Percentiles rank a stretch among this genome's conserved stretches.
phyloP scores from a whole-genome alignment of 2,797 vertebrate species.

The Discoglossus pictus region DNA sequence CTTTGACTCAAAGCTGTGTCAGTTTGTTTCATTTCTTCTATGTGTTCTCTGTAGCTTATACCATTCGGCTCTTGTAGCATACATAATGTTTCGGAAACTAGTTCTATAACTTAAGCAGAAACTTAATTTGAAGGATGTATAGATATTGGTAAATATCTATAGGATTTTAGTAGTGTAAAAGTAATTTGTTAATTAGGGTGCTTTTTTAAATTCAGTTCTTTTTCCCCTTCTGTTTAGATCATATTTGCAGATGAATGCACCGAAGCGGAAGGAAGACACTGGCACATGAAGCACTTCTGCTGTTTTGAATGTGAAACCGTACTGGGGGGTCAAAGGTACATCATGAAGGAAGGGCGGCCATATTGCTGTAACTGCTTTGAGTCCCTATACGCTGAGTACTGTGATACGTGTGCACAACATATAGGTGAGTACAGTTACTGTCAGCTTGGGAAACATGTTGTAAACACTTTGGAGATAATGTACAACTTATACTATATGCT shows the following conservation, averaged over 20 bases:
- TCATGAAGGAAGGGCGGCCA: constrained; percentile 97
- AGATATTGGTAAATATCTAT: too few species aligned
- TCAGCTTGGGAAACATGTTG: background rate
- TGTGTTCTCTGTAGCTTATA: too few species aligned
- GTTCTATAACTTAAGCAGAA: too few species aligned
- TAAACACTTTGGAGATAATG: too few species aligned
- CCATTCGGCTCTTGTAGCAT: too few species aligned
- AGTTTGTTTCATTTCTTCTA: too few species aligned
- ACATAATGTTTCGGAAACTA: too few species aligned
- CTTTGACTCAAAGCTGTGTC: too few species aligned
- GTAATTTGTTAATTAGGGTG: background rate
- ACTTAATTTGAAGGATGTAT: too few species aligned
- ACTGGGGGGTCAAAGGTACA: constrained; percentile 95
- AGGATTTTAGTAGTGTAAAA: too few species aligned
- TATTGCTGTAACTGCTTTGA: constrained; percentile 98
- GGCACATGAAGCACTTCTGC: constrained; percentile 99
- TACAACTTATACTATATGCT: too few species aligned
- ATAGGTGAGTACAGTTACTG: constrained; percentile 78
- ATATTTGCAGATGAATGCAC: constrained; percentile 98
- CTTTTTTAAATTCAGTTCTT: background rate
- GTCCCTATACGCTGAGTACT: constrained; percentile 94
- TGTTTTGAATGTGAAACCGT: constrained; percentile 96
- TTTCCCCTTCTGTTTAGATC: constrained; percentile 74
- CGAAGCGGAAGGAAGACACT: constrained; percentile 94
- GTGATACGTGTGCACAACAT: constrained; percentile 95